Conservation (phyloP, 2,113 vertebrate genomes). For the Lycocorax pyrrhopterus region DNA sequence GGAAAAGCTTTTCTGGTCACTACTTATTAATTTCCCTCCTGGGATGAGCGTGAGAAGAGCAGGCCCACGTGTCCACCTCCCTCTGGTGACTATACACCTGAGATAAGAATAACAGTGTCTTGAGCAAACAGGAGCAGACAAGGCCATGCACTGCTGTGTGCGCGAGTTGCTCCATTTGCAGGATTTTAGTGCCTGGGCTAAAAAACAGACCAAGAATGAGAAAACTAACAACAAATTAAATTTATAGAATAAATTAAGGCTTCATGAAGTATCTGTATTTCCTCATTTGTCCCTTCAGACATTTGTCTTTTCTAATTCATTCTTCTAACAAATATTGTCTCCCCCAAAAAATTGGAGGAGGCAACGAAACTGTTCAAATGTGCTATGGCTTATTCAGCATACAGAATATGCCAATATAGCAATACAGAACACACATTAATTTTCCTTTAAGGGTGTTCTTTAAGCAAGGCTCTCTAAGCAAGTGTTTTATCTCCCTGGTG, state of each 20-base stretch:
- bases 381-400: background rate
- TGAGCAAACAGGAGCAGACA: background rate
- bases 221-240: background rate
- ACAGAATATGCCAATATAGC: background rate
- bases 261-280: background rate
- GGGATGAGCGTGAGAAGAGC: accelerated
- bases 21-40: background rate
- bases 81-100: background rate
- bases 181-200: background rate
- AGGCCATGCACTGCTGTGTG: accelerated
- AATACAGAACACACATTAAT: background rate
- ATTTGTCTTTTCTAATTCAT: background rate
- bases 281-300: background rate
- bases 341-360: background rate
- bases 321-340: background rate
- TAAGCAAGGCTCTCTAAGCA: background rate
- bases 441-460: background rate
- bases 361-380: background rate
- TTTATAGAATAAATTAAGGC: background rate
- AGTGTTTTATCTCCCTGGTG: accelerated
- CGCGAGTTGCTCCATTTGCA: accelerated
- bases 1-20: background rate
- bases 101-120: background rate
- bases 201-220: background rate
- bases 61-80: accelerated